Conservation (phyloP, 2,113 vertebrate species). For the Athene noctua region DNA sequence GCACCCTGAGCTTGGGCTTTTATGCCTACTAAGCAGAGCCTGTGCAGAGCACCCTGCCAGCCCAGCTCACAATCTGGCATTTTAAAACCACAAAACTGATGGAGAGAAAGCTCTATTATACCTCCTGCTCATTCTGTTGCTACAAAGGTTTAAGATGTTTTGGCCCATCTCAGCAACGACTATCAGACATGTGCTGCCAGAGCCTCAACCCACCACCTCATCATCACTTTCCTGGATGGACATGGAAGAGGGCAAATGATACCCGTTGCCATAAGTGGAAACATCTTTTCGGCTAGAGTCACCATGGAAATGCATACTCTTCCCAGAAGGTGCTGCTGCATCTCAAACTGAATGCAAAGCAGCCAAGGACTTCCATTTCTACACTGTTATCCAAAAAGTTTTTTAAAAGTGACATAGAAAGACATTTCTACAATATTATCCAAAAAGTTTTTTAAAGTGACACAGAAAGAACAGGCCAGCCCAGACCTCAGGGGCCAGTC, state of each 20-base stretch:
- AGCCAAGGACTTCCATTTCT: background rate
- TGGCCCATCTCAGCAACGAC: background rate
- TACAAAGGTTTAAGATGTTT: background rate
- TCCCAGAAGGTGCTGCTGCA: background rate
- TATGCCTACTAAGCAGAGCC: background rate
- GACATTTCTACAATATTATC: background rate
- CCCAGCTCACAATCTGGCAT: background rate
- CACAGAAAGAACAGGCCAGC: conserved; percentile 28
- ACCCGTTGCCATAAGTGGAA: background rate
- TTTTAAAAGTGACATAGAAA: background rate
- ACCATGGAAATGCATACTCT: background rate
- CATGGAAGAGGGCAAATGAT: background rate
- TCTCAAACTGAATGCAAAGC: background rate
- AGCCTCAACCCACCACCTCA: background rate
- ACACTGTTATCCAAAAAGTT: background rate
- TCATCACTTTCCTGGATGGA: background rate
- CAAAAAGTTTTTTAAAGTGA: background rate
- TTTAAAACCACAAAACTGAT: background rate
- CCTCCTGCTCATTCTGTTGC: background rate
- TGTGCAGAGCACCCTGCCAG: background rate
- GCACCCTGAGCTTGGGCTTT: fast-evolving
- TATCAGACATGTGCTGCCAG: background rate
- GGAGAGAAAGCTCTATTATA: background rate
- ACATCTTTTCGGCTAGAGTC: background rate
- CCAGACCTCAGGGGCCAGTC: conserved; percentile 46